phyloP scores from a whole-genome alignment of 2,113 vertebrate species.

The Leptosomus discolor region DNA sequence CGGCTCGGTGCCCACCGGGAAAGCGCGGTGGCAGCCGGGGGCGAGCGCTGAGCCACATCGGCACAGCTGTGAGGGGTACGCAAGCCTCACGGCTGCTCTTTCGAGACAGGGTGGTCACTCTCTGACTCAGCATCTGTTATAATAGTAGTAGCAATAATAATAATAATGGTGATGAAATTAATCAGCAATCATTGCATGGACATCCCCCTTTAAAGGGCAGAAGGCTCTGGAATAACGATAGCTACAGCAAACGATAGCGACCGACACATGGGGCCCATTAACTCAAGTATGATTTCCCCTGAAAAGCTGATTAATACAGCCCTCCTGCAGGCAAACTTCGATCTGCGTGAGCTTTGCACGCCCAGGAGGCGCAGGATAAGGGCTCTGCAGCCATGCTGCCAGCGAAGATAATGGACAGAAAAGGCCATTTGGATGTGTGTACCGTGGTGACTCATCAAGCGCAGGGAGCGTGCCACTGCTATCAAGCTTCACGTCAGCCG shows the following conservation, averaged over 20 bases:
- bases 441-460: accelerated
- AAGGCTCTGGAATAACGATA: not conserved
- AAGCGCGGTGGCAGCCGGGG: not conserved
- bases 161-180: not conserved
- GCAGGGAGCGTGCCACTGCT: accelerated
- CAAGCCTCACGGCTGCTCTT: not conserved
- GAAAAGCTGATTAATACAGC: not conserved
- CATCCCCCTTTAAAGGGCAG: not conserved
- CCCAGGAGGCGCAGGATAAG: accelerated
- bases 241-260: not conserved
- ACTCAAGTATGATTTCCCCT: not conserved
- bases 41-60: accelerated
- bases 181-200: not conserved
- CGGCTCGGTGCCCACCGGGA: not conserved
- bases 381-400: accelerated
- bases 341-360: accelerated
- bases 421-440: not conserved
- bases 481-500: not conserved
- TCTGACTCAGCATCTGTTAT: too few relatives aligned
- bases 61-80: accelerated
- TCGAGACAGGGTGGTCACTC: not conserved
- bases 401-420: not conserved
- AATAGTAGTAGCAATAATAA: too few relatives aligned
- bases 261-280: not conserved
- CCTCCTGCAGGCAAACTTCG: not conserved